Evolutionary conservation across 2,888 invertebrate species (phyloP).

Genomic region (Microdon myrmicae): DNA sequence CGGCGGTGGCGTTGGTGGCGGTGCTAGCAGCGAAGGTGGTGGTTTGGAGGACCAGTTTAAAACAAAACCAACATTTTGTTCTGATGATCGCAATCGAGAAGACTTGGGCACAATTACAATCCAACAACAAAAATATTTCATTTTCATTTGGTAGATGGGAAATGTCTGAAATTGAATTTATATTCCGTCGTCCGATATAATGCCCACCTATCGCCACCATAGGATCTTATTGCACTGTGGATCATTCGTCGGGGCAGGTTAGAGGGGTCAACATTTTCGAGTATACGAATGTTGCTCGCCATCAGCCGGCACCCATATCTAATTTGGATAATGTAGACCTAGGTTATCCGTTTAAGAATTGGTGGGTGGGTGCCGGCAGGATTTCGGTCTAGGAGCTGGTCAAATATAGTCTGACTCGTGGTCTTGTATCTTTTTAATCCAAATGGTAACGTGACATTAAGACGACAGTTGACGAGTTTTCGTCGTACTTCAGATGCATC

Average conservation of each 20-base stretch:
- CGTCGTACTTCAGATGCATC: not conserved
- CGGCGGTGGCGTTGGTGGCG: slow-evolving; percentile 20
- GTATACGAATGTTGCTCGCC: not conserved
- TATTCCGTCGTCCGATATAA: not conserved
- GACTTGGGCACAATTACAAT: too few species aligned
- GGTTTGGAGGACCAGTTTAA: slow-evolving; percentile 15
- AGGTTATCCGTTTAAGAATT: slow-evolving; percentile 1
- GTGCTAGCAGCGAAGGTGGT: slow-evolving; percentile 31
- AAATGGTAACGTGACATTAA: slow-evolving; percentile 35
- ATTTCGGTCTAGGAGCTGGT: slow-evolving; percentile 19
- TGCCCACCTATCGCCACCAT: not conserved
- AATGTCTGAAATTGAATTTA: slow-evolving; percentile 7
- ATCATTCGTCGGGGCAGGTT: not conserved
- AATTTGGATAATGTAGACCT: slow-evolving; percentile 31
- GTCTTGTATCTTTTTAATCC: slow-evolving; percentile 20
- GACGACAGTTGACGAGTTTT: slow-evolving; percentile 25
- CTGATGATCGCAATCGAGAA: too few species aligned
- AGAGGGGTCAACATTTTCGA: slow-evolving; percentile 1
- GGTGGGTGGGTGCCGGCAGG: slow-evolving; percentile 18
- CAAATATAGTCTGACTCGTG: not conserved
- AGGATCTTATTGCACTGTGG: too few species aligned
- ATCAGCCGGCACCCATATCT: slow-evolving; percentile 24
- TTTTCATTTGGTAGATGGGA: slow-evolving; percentile 11
- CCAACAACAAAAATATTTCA: slow-evolving; percentile 5
- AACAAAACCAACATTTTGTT: too few species aligned